Base-by-base conservation (phyloP, 1,140 invertebrate genomes). In the Aethina tumida region DNA sequence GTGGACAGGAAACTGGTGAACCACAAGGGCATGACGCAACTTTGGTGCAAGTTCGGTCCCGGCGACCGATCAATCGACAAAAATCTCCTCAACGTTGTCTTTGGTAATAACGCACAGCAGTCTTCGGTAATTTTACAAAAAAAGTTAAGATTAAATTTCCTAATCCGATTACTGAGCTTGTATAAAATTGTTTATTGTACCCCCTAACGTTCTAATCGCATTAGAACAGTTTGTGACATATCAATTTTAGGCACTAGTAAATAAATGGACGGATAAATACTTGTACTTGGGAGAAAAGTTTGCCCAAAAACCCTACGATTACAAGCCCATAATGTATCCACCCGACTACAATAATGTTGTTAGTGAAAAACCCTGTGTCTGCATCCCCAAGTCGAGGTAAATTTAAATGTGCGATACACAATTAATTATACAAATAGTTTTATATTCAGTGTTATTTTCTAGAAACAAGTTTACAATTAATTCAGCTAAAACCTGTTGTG, bases 211-310 rank as follows among this genome's bases (percentile, higher is more conserved):
- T 17, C 4, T 13, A 31, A 17, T 29, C 24, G 9, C 38, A 27
- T 39, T 30, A n/a, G 33, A 38, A 38, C 29, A 41, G 17, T 40
- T 50, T 35, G n/a, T n/a, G n/a, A n/a, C 17, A 27, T 22, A 28
- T 40, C 14, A 43, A 39, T 43, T 51, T 22, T 43, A 56, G 47
- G 45, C 19, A 27, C 41, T 32, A 17, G 31, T 17, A 25, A 47
- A 26, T 27, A 52, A 52, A 45, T 68, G 66, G 66, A 56, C 47
- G 0, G 63, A 68, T 40, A 60, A 59, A 42, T 47, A 63, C 49
- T 41, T 67, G 21, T 68, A 60, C 50, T 41, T 67, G 28, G 65
- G 64, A 21, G 46, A 51, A 41, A 35, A 42, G 15, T 47, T 55
- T 2, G 43, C 52, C 6, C 51, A 53, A 14, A 34, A 20, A 5